Evolutionary conservation across 2,797 vertebrate species (phyloP).

Genomic region (Scyliorhinus canicula): DNA sequence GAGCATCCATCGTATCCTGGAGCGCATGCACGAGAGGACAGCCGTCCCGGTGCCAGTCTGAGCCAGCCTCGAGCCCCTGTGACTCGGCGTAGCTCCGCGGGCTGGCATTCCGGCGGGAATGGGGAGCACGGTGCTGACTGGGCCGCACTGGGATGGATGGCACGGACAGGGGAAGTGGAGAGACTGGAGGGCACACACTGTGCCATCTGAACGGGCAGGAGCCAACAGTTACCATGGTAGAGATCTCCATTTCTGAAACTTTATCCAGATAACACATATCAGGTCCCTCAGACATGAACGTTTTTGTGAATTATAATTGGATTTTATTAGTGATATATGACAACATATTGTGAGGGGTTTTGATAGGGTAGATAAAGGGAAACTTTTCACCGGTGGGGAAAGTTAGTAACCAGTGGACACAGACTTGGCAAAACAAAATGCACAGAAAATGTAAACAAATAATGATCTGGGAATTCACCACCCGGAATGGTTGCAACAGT

Average conservation of each 20-base stretch:
- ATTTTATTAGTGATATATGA: not conserved
- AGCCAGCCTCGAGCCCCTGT: not conserved
- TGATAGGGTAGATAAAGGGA: not conserved
- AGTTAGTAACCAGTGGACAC: not conserved
- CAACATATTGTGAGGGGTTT: not conserved
- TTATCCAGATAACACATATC: not conserved
- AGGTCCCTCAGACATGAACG: no score
- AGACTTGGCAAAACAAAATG: not conserved
- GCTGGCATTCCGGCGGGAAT: not conserved
- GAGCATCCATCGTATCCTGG: constrained; percentile 86
- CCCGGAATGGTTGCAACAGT: no score
- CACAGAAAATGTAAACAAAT: no score
- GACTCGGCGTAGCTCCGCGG: not conserved
- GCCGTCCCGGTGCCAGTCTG: constrained; percentile 48
- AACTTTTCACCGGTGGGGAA: not conserved
- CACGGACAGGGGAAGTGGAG: not conserved
- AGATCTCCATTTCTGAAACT: not conserved
- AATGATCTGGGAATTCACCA: not conserved
- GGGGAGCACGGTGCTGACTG: not conserved
- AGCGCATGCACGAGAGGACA: constrained; percentile 77
- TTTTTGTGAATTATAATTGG: no score
- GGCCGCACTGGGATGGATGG: not conserved
- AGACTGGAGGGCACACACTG: not conserved
- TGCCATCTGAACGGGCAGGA: no score
- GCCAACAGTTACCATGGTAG: not conserved